These are phyloP conservation scores for Acrocyrtus sp. DNA, from an alignment of 2,888 invertebrate genomes.

Conservation along the genomic window DNA sequence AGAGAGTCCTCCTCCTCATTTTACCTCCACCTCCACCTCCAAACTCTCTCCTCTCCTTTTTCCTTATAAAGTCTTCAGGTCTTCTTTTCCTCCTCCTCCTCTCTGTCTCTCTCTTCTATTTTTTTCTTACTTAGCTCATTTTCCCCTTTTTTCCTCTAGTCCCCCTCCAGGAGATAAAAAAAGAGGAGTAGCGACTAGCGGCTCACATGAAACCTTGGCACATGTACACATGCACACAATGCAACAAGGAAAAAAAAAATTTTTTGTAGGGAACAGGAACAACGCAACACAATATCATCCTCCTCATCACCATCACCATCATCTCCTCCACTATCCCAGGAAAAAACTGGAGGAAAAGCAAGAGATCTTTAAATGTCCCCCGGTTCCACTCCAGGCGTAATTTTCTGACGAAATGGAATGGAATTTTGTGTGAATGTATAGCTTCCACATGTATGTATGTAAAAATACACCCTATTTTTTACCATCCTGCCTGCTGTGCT, in stretches of 20 bases:
- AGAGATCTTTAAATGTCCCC: slow-evolving; percentile 58
- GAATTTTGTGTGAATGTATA: slow-evolving; percentile 44
- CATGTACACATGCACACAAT: too few relatives aligned
- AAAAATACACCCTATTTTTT: too few relatives aligned
- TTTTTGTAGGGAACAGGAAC: too few relatives aligned
- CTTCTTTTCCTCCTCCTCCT: slow-evolving; percentile 1
- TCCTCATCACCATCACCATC: too few relatives aligned
- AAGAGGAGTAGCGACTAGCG: too few relatives aligned
- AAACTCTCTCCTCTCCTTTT: neutral
- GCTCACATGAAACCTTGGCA: too few relatives aligned
- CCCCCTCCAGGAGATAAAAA: too few relatives aligned
- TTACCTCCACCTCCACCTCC: neutral
- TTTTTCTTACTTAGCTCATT: slow-evolving; percentile 12
- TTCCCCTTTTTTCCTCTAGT: too few relatives aligned
- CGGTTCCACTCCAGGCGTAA: slow-evolving; percentile 42
- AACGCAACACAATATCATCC: too few relatives aligned
- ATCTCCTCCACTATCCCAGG: too few relatives aligned
- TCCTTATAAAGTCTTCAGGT: neutral
- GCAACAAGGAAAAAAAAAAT: too few relatives aligned
- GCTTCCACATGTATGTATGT: slow-evolving; percentile 1
- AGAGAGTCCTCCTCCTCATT: slow-evolving; percentile 5
- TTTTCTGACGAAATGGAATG: slow-evolving; percentile 57
- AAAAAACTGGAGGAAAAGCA: slow-evolving; percentile 28
- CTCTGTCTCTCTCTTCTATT: neutral
- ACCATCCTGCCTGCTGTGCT: neutral